Base-by-base conservation (phyloP, 2,113 vertebrate genomes). In the Apteryx mantelli region DNA sequence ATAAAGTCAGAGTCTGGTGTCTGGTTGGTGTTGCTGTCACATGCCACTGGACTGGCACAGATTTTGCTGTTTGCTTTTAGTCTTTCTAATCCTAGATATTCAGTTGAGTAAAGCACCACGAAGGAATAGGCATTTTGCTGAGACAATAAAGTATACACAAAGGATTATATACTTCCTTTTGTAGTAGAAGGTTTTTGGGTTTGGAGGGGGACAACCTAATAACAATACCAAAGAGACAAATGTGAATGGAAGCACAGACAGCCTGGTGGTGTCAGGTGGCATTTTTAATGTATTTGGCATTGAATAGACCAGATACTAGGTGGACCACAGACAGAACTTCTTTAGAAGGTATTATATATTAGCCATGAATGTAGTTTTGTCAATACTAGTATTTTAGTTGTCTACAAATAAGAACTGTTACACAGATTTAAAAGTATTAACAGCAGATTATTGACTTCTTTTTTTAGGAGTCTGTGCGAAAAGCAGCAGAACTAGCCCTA, bases 381-480 rank as follows among this genome's bases (percentile, higher is more conserved):
- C n/a, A 55, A 2, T 86, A 28, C 8, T 65, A 76, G 15, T 66
- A 16, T 61, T 75, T 38, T 11, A n/a, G 10, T 60, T 94, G 13
- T 1, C 1, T 26, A 16, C 58, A 34, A 64, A 24, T 75, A 22
- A 24, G 30, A 93, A 70, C 42, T 0, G 4, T 79, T 82, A 10
- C 36, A 1, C 11, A 65, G 25, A 64, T 40, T 32, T 87, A 18
- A 82, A 71, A 89, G 40, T 42, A 85, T 6, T 75, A 75, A 66
- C 46, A 82, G 26, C 22, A 48, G 14, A 81, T 94, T 74, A 12
- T 58, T 80, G 13, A 74, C 60, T 91, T 96, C 22, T 85, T 85
- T 56, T 98, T 96, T 93, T 95, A 99, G 99, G 99, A 99, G 81
- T 99, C 99, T 60, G 99, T 99, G 52, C 98, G 99, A 83, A 99